A percentile compares a stretch with the other conserved stretches of the same genome.
Conservation (phyloP, 2,797 vertebrate species). For the Glossophaga mutica region DNA sequence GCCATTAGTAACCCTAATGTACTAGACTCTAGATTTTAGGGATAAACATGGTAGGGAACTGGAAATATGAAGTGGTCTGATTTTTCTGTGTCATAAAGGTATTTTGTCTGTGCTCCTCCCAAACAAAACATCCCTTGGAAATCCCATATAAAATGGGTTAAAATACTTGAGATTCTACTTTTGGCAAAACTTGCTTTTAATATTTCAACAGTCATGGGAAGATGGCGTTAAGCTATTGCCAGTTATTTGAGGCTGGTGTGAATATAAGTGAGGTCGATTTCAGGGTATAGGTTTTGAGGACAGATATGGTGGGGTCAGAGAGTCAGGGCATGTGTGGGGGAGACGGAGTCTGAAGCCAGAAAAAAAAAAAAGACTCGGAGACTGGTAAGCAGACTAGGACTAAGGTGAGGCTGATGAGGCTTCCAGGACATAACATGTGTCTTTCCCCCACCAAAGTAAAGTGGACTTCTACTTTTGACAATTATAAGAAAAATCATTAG, state of each 20-base stretch:
- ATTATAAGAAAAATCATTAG: conserved; percentile 38
- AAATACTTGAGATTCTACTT: not conserved
- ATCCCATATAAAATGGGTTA: not conserved
- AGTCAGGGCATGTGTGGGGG: not conserved
- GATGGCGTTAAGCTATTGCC: not conserved
- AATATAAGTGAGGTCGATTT: not conserved
- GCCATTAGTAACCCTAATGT: not conserved
- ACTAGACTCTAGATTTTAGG: not conserved
- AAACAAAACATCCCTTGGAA: not conserved
- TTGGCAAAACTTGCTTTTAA: not conserved
- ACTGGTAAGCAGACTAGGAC: not conserved
- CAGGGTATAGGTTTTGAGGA: not conserved
- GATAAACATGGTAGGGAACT: not conserved
- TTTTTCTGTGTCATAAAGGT: not conserved
- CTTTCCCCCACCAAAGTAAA: not conserved
- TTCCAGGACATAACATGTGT: not conserved
- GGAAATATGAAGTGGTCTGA: not conserved
- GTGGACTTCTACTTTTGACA: conserved; percentile 14
- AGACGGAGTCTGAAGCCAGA: not conserved
- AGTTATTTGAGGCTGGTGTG: not conserved
- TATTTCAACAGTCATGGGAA: not conserved
- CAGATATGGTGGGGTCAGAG: not conserved
- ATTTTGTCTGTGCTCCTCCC: not conserved
- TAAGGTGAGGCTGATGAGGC: not conserved
- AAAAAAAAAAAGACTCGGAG: not conserved